Evolutionary conservation across 2,888 invertebrate species (phyloP).

Genomic region (Caenorhabditis virilis): DNA sequence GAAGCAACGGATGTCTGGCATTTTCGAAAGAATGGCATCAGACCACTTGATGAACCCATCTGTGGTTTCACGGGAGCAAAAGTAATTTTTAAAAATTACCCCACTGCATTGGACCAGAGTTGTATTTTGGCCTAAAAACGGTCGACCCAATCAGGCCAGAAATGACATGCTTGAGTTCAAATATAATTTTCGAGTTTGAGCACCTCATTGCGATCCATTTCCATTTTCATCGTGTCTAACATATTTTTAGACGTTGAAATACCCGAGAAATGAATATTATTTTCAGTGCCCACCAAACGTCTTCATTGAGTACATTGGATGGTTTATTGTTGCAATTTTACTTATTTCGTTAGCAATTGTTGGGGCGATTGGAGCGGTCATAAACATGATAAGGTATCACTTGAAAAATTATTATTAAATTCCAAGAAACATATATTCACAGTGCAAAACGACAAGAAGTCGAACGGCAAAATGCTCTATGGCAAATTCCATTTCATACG

Average conservation of each 20-base stretch:
- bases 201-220: too few relatives aligned
- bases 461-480: conserved; percentile 38
- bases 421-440: neutral
- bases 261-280: too few relatives aligned
- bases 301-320: conserved; percentile 38
- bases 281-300: conserved; percentile 37
- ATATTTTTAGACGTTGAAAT: too few relatives aligned
- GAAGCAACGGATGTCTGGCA: conserved; percentile 26
- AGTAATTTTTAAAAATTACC: too few relatives aligned
- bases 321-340: conserved; percentile 36
- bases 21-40: conserved; percentile 2
- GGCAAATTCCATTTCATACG: conserved; percentile 46
- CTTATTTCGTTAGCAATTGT: conserved; percentile 30
- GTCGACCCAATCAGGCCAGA: too few relatives aligned
- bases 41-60: conserved; percentile 26
- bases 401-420: too few relatives aligned
- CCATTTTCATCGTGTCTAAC: too few relatives aligned
- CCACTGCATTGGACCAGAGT: too few relatives aligned
- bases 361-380: conserved; percentile 9
- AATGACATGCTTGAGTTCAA: too few relatives aligned
- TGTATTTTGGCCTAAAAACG: too few relatives aligned
- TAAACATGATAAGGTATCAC: too few relatives aligned
- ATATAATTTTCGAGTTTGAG: too few relatives aligned
- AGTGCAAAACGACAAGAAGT: conserved; percentile 36
- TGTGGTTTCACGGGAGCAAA: conserved; percentile 51